Evolutionary conservation across 1,140 invertebrate species (phyloP), one percentile per base, ranked within the genome.

Genomic region (Lepidotrigona ventralis): DNA sequence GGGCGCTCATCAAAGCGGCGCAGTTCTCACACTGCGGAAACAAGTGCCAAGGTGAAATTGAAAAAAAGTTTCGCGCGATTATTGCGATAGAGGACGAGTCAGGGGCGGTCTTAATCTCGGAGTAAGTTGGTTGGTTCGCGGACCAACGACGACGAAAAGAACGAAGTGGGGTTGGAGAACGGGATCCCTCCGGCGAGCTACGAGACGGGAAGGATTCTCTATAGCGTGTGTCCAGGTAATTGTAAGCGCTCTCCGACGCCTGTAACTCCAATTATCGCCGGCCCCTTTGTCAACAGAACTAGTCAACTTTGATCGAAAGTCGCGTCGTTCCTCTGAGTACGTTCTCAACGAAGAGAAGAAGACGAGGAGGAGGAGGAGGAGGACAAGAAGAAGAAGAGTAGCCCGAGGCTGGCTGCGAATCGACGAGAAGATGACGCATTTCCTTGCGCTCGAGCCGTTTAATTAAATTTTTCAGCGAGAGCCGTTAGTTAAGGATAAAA

Each of bases 381-480:
- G n/a, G 21, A 56, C 2, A 53, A 21, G 56, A 66, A 60, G 63
- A 21, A 21, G 15, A 14, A 63, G 60, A n/a, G 29, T 8, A 14
- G 15, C 19, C 2, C 8, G 29, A 8, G 29, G 6, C 15, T 14
- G 64, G 26, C 29, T 26, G 9, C 21, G 79, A 81, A 73, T 74
- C 79, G 69, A 58, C 78, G 56, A 60, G 79, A 68, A 84, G 83
- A 66, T 74, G 81, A 78, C 80, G 84, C 81, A 81, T 86, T 72
- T 79, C 51, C 72, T 85, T 54, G 70, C 9, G 79, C 70, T 58
- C 66, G 29, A 66, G 72, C 56, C 86, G 84, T 88, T 90, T 90
- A 90, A 90, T 90, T 90, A 89, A 89, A 90, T 88, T 90, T 89
- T 86, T 78, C 88, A 73, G 60, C 84, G 74, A 85, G 82, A 76